Conservation (phyloP, 2,797 vertebrate species). For the Enteromius trimaculatus region DNA sequence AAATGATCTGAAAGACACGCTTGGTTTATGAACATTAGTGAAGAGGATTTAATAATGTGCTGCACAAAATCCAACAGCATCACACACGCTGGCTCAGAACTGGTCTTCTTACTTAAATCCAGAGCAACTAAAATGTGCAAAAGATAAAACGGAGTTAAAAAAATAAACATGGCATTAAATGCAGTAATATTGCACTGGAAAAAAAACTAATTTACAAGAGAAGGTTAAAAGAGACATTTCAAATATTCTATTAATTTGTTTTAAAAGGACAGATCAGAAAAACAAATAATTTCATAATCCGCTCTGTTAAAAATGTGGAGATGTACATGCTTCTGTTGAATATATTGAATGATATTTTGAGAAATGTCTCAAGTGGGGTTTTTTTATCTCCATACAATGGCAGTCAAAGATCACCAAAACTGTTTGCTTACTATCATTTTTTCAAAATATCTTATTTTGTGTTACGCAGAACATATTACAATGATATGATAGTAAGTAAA, state of each 20-base stretch:
- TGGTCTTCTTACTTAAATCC: conserved; percentile 90
- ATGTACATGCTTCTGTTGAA: background rate
- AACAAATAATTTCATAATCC: background rate
- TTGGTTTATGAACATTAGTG: conserved; percentile 92
- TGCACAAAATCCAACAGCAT: conserved; percentile 98
- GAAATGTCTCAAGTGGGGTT: background rate
- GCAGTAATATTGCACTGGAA: background rate
- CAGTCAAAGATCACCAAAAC: background rate
- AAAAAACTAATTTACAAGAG: background rate
- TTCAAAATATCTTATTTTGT: background rate
- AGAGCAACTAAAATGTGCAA: conserved; percentile 83
- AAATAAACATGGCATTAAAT: background rate
- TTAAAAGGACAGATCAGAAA: background rate
- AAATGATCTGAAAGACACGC: conserved; percentile 79
- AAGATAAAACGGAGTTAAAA: background rate
- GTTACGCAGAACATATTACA: background rate
- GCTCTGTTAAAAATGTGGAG: background rate
- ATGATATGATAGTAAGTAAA: background rate
- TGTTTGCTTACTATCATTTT: background rate
- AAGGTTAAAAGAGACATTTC: background rate
- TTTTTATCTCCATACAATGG: background rate
- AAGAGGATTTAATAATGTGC: conserved; percentile 95
- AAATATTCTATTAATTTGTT: background rate
- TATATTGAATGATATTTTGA: background rate
- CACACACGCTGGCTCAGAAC: conserved; percentile 91